Evolutionary conservation across 2,113 vertebrate species (phyloP).

Genomic region (Guaruba guarouba): DNA sequence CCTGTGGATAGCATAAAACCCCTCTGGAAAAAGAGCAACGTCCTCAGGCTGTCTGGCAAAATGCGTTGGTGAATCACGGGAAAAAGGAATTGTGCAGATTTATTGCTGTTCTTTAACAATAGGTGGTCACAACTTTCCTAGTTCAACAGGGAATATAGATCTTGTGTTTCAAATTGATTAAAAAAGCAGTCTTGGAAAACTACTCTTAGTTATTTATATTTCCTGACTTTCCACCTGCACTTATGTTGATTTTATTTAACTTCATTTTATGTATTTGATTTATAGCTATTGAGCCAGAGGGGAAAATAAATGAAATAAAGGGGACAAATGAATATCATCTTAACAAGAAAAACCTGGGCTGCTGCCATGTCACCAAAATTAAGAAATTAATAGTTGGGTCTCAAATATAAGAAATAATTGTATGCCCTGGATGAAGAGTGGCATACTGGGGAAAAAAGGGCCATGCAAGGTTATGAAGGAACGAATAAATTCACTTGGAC

Average conservation of each 20-base stretch:
- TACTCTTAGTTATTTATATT: slow-evolving; percentile 65
- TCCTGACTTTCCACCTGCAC: slow-evolving; percentile 60
- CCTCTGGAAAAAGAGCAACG: not conserved
- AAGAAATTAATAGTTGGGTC: slow-evolving; percentile 32
- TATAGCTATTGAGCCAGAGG: slow-evolving; percentile 51
- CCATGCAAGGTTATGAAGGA: not conserved
- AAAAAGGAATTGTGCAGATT: slow-evolving; percentile 15
- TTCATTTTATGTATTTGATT: slow-evolving; percentile 51
- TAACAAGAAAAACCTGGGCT: slow-evolving; percentile 60
- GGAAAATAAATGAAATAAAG: slow-evolving; percentile 33
- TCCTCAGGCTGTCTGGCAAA: slow-evolving; percentile 12
- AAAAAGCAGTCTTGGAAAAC: slow-evolving; percentile 62
- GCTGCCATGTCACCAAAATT: slow-evolving; percentile 26
- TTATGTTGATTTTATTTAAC: slow-evolving; percentile 55
- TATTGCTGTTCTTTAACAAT: slow-evolving; percentile 36
- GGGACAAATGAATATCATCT: slow-evolving; percentile 52
- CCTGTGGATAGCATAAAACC: not conserved
- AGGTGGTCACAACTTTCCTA: slow-evolving; percentile 35
- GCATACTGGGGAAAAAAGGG: not conserved
- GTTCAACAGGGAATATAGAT: slow-evolving; percentile 29
- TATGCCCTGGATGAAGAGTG: not conserved
- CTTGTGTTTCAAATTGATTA: slow-evolving; percentile 57
- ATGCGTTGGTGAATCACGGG: not conserved
- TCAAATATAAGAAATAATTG: slow-evolving; percentile 40
- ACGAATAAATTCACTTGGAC: not conserved